Percentiles rank a stretch among this genome's conserved stretches.
Conservation (phyloP, 2,113 vertebrate species). For the Rousettus leschenaultii region DNA sequence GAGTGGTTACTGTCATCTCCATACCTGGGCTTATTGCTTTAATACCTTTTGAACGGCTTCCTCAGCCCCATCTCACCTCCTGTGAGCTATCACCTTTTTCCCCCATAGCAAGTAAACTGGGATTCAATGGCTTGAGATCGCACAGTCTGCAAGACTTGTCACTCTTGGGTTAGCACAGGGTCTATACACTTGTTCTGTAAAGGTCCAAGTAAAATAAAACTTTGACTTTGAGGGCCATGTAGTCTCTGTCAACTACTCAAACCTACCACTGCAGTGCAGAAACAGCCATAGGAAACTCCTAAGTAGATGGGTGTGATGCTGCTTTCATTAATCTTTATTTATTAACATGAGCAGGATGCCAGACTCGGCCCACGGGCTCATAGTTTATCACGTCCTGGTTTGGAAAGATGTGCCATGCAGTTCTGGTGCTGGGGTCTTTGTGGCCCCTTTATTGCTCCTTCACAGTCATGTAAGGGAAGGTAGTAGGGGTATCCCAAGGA, state of each 20-base stretch:
- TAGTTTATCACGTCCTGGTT: not conserved
- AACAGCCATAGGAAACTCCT: not conserved
- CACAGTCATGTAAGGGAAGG: not conserved
- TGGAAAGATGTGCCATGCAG: not conserved
- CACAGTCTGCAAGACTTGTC: not conserved
- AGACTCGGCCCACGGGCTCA: not conserved
- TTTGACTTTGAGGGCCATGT: not conserved
- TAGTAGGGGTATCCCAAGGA: fast-evolving
- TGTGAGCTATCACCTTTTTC: not conserved
- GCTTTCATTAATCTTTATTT: not conserved
- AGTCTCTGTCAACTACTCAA: not conserved
- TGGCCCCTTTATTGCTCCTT: not conserved
- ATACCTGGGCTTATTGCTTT: not conserved
- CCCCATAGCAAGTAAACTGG: not conserved
- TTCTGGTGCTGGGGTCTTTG: not conserved
- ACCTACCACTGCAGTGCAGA: not conserved
- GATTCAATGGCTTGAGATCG: not conserved
- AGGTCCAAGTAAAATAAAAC: not conserved
- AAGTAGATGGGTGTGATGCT: too few relatives aligned
- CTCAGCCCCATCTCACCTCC: not conserved
- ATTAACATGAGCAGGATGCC: not conserved
- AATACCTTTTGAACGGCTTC: not conserved
- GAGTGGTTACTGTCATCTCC: too few relatives aligned
- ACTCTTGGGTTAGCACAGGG: not conserved
- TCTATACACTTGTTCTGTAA: not conserved